Percentiles rank a stretch among this genome's conserved stretches.
phyloP scores from a whole-genome alignment of 2,113 vertebrate species.

The Nyctereutes procyonoides region DNA sequence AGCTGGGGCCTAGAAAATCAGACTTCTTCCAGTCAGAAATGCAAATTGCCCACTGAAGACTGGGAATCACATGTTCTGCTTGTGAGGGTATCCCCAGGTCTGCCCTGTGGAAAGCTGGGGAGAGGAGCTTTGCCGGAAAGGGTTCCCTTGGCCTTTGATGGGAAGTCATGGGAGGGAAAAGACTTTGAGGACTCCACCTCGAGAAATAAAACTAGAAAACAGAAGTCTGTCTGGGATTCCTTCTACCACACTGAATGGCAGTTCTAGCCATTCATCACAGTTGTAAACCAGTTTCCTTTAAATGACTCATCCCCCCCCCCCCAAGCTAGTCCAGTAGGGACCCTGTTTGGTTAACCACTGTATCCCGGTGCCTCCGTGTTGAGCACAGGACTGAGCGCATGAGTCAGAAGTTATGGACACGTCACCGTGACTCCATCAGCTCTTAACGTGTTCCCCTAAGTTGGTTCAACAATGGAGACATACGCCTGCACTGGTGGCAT shows the following conservation, averaged over 20 bases:
- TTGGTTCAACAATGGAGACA: not conserved
- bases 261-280: not conserved
- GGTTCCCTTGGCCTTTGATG: not conserved
- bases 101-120: not conserved
- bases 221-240: not conserved
- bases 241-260: not conserved
- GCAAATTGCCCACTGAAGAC: not conserved
- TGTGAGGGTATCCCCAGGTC: not conserved
- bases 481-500: accelerated
- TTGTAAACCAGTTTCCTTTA: not conserved
- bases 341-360: not conserved
- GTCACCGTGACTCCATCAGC: not conserved
- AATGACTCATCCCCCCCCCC: not conserved
- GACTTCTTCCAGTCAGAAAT: not conserved
- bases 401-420: not conserved
- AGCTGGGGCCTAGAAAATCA: not conserved
- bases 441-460: not conserved
- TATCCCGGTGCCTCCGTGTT: not conserved
- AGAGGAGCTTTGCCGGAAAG: not conserved
- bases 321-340: not conserved
- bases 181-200: not conserved
- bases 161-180: not conserved
- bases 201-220: constrained; percentile 21
- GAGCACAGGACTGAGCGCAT: not conserved
- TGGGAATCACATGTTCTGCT: not conserved